Evolutionary conservation across 2,888 invertebrate genomes (phyloP), one percentile per base, ranked within the genome.

Genomic region (Nemotelus pantherinus): DNA sequence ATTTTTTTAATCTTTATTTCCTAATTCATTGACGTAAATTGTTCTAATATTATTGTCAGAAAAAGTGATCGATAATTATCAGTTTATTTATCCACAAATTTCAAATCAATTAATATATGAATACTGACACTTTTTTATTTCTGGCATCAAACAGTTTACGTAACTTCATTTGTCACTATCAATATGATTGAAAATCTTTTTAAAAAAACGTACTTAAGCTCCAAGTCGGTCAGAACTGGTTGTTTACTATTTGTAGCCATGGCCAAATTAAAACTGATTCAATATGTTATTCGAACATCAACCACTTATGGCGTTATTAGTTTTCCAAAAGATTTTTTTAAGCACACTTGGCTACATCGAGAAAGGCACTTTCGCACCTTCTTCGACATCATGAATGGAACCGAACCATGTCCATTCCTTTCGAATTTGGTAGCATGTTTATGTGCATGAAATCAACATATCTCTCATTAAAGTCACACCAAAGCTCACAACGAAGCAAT

Each of bases 311-410:
- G 70, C 44, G 41, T 70, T 70, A 70, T 70, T 43, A 44, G 53
- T 43, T 70, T 41, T 53, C 50, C n/a, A 6, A 39, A 55, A 53
- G 25, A 41, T 6, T 25, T 6, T 70, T 70, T 53, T 53, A 70
- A 43, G 70, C 55, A 39, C 5, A 70, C 70, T 55, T 50, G 53
- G 55, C 43, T 53, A 70, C 7, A 10, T 55, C 70, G 47, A 1
- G 50, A 70, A 70, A 70, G 70, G 43, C 53, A 7, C 41, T 70
- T 70, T 70, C 70, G 53, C 70, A 70, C 70, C 70, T 70, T 70
- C 70, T 48, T 50, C 48, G 50, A 50, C 39, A 3, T 48, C 44
- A 25, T 68, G 53, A 43, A 55, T 41, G 53, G 5, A 70, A 45
- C 39, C 50, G 6, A 44, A 45, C 47, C 44, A 68, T 48, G 50